Evolutionary conservation across 1,140 invertebrate species (phyloP), one percentile per base, ranked within the genome.

Genomic region (Danaus plexippus): DNA sequence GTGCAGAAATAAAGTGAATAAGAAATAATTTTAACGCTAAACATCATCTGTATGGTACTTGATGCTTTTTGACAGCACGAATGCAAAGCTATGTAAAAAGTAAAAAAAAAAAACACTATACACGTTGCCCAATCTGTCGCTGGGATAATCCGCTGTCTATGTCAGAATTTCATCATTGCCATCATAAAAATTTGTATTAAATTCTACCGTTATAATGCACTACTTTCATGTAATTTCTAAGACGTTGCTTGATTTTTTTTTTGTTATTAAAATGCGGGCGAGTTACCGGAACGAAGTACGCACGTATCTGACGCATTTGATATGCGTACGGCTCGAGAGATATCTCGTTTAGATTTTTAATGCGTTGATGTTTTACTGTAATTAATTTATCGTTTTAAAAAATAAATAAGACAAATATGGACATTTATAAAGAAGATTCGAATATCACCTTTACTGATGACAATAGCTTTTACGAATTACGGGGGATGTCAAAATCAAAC

Each of bases 181-280:
- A 47, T 47, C 53, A 50, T 46, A 46, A 61, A 61, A 52, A 52
- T 61, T 45, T 55, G 56, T 54, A 61, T 56, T 61, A 52, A 55
- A 61, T 59, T 47, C 59, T 62, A 66, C 56, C 48, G 52, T 58
- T 61, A 52, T 53, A 59, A 62, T 59, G 59, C 22, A 46, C 63
- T 40, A 62, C 64, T 67, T 63, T 67, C 61, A 52, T 63, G 53
- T 54, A 55, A 61, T 67, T 56, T 63, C 61, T 58, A 61, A 63
- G 43, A 54, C 57, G 49, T 57, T 55, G 58, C 43, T 51, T 48
- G 43, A 55, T 62, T 56, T 54, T 53, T 61, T 59, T 54, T 59
- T 59, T 65, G 59, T 61, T 57, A 61, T 52, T 56, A 66, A 59
- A 69, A 66, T 61, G 47, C 49, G 63, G 58, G 61, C 57, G 58